Evolutionary conservation across 92 coral and sea anemone genomes (phyloP).

Genomic region (Epizoanthus ramosus): DNA sequence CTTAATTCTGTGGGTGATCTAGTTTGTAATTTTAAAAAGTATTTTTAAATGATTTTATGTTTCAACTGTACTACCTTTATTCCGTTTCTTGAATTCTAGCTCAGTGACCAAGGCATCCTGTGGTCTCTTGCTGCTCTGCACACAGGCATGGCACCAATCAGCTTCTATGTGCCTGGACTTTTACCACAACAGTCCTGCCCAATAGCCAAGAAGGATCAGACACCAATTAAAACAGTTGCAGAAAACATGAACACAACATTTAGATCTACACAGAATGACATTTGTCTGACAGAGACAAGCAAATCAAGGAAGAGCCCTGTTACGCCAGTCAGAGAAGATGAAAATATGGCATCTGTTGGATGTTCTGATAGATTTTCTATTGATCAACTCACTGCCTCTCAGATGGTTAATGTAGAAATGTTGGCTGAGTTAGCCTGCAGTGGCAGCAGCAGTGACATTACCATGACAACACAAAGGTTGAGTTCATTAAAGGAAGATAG

Average conservation of each 20-base stretch:
- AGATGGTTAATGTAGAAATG: conserved; percentile 76
- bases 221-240: not conserved
- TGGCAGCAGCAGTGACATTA: conserved; percentile 47
- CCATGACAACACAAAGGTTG: conserved; percentile 46
- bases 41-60: too few relatives aligned
- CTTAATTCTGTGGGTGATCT: too few relatives aligned
- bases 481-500: conserved; percentile 28
- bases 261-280: not conserved
- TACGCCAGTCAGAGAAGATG: not conserved
- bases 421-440: conserved; percentile 67
- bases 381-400: conserved; percentile 71
- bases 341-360: not conserved
- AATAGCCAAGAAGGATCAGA: conserved; percentile 45
- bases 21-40: too few relatives aligned
- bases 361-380: conserved; percentile 17
- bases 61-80: not conserved
- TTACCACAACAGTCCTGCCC: conserved; percentile 67
- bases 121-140: conserved; percentile 84
- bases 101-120: conserved; percentile 49
- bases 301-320: not conserved
- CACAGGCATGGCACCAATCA: conserved; percentile 1
- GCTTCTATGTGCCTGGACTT: conserved; percentile 82
- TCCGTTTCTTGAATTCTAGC: not conserved
- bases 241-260: not conserved
- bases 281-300: not conserved